These are phyloP conservation scores for Anableps anableps DNA, from an alignment of 2,797 vertebrate genomes.

Conservation along the genomic window DNA sequence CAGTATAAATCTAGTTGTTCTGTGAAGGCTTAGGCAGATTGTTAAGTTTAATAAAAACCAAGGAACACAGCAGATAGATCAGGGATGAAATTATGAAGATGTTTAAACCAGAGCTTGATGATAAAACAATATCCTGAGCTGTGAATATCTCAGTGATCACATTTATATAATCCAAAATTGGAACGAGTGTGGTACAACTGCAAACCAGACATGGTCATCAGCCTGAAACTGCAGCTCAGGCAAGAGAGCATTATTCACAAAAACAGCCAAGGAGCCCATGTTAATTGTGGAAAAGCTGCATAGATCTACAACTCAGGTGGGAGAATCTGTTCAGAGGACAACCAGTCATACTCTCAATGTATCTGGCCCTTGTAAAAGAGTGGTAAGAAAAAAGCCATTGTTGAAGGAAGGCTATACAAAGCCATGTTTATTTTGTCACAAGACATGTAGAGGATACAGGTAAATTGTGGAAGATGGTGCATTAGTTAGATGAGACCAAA, in stretches of 20 bases:
- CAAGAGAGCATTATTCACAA: not conserved
- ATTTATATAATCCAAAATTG: not conserved
- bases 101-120: not conserved
- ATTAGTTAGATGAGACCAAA: not conserved
- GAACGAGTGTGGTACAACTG: not conserved
- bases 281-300: not conserved
- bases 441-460: not conserved
- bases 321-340: not conserved
- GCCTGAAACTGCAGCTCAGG: not conserved
- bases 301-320: not conserved
- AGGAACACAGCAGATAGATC: not conserved
- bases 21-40: not conserved
- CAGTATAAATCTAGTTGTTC: not conserved
- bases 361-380: not conserved
- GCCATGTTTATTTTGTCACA: not conserved
- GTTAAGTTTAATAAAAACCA: not conserved
- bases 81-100: not conserved
- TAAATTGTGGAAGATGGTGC: not conserved
- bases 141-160: not conserved
- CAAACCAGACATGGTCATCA: not conserved
- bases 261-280: not conserved
- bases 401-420: not conserved
- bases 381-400: not conserved
- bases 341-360: not conserved
- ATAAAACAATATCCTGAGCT: not conserved